These are phyloP conservation scores for Epistrophe grossulariae DNA, from an alignment of 2,888 invertebrate genomes.

Conservation along the genomic window DNA sequence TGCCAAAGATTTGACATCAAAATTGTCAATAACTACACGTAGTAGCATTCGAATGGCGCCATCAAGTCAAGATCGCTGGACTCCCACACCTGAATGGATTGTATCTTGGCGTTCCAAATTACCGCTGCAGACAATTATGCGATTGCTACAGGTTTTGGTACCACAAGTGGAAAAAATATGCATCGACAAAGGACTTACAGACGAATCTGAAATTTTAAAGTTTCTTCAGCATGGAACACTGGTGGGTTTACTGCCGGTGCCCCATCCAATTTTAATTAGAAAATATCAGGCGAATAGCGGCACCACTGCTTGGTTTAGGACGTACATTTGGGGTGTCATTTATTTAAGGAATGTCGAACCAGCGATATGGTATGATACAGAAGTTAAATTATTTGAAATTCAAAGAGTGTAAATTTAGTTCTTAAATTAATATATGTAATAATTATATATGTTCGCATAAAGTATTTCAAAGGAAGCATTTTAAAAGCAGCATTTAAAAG, in stretches of 20 bases:
- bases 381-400: conserved; percentile 99
- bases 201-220: conserved; percentile 99
- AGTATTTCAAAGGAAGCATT: not conserved
- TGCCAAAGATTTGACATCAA: conserved; percentile 76
- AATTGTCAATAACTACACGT: conserved; percentile 84
- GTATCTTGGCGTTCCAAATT: conserved; percentile 97
- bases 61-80: conserved; percentile 86
- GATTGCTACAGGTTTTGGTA: conserved; percentile 98
- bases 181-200: conserved; percentile 99
- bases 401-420: conserved; percentile 90
- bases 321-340: conserved; percentile 99
- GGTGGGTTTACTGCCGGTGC: conserved; percentile 98
- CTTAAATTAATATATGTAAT: not conserved
- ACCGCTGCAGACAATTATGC: conserved; percentile 99
- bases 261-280: conserved; percentile 99
- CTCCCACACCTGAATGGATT: conserved; percentile 98
- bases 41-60: conserved; percentile 87
- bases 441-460: not conserved
- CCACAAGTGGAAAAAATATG: conserved; percentile 99
- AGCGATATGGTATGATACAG: conserved; percentile 99
- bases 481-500: conserved; percentile 1
- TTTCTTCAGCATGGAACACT: conserved; percentile 99
- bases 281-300: conserved; percentile 99
- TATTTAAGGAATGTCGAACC: conserved; percentile 99
- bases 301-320: conserved; percentile 99